Evolutionary conservation across 2,113 vertebrate genomes (phyloP).

Genomic region (Edolisoma coerulescens): DNA sequence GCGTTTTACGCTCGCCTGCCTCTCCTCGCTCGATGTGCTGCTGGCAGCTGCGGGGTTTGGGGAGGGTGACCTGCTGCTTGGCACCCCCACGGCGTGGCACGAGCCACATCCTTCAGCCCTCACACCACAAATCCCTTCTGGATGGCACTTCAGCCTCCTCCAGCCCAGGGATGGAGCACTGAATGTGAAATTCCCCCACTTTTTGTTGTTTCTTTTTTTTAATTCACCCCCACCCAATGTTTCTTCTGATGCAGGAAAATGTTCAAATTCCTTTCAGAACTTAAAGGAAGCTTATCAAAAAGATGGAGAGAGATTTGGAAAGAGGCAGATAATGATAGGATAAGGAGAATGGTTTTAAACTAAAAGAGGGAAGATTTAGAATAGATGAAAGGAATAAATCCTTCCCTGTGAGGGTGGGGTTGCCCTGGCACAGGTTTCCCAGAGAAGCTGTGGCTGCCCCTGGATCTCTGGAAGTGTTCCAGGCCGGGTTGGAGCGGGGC

Average conservation of each 20-base stretch:
- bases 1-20: rapidly evolving
- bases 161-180: no score
- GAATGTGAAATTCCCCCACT: background rate
- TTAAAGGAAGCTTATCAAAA: background rate
- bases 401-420: background rate
- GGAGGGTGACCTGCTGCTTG: background rate
- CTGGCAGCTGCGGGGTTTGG: background rate
- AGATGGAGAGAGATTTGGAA: background rate
- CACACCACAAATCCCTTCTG: rapidly evolving
- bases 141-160: background rate
- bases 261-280: background rate
- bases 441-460: background rate
- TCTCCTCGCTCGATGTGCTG: rapidly evolving
- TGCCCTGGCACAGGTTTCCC: rapidly evolving
- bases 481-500: rapidly evolving
- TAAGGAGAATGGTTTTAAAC: background rate
- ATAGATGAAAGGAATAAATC: background rate
- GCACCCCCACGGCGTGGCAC: background rate
- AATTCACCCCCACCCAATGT: background rate
- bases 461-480: background rate
- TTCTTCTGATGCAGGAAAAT: background rate
- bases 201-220: background rate
- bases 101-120: background rate
- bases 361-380: background rate
- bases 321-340: background rate